Conservation (phyloP, 2,113 vertebrate species). For the Thomomys bottae region DNA sequence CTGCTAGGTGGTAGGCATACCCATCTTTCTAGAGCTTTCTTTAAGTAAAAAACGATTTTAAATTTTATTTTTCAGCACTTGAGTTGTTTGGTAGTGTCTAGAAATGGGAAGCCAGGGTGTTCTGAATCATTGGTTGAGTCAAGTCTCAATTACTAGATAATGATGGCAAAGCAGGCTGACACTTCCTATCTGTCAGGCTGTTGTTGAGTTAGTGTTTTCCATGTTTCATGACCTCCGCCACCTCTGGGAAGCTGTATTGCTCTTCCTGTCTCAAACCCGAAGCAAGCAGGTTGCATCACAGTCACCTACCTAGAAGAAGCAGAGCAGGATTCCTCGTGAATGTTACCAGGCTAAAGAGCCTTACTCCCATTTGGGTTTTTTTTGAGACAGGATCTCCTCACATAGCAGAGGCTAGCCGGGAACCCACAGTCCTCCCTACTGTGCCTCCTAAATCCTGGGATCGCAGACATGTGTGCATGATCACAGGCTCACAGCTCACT, state of each 20-base stretch:
- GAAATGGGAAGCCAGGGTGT: background rate
- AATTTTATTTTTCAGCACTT: background rate
- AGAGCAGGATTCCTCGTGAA: background rate
- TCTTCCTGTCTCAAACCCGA: background rate
- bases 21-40: background rate
- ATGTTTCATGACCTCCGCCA: background rate
- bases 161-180: background rate
- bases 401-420: no score
- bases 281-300: background rate
- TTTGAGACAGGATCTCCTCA: no score
- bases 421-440: no score
- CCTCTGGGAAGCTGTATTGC: background rate
- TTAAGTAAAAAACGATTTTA: background rate
- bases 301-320: background rate
- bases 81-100: background rate
- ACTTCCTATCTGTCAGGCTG: background rate
- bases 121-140: background rate
- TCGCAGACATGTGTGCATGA: no score
- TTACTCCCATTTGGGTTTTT: no score
- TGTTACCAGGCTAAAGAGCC: background rate
- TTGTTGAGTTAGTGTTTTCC: background rate
- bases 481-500: no score
- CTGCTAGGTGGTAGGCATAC: background rate
- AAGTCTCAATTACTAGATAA: slow-evolving; percentile 15
- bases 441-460: no score